Conservation (phyloP, 2,888 invertebrate genomes). For the Papilio elwesi region DNA sequence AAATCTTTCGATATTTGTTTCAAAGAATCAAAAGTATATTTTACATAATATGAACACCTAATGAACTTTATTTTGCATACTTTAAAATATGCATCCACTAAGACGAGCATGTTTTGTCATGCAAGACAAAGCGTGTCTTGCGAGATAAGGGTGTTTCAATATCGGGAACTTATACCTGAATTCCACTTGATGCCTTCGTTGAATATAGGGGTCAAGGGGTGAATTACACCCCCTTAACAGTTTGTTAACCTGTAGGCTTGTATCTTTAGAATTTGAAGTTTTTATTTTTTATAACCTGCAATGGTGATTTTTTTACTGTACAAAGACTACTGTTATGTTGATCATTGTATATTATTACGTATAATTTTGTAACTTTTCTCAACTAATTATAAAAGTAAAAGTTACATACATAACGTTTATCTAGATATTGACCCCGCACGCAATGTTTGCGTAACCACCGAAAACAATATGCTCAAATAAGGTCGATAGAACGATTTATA, state of each 20-base stretch:
- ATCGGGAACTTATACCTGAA: constrained; percentile 2
- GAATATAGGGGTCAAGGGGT: constrained; percentile 10
- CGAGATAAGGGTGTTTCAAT: not conserved
- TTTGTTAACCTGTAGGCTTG: not conserved
- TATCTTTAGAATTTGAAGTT: not conserved
- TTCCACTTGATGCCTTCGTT: not conserved
- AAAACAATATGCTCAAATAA: constrained; percentile 23
- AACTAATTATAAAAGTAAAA: constrained; percentile 14
- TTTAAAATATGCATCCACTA: constrained; percentile 10
- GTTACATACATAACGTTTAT: not conserved
- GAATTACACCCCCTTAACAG: not conserved
- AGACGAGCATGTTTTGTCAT: not conserved
- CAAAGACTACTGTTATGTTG: not conserved
- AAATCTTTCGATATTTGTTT: not conserved
- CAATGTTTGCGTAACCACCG: constrained; percentile 1
- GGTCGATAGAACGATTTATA: constrained; percentile 8
- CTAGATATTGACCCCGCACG: constrained; percentile 1
- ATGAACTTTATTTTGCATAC: not conserved
- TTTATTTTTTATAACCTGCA: not conserved
- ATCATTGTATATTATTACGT: not conserved
- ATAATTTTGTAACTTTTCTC: not conserved
- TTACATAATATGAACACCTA: not conserved
- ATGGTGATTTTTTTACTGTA: no score
- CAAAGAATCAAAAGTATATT: not conserved
- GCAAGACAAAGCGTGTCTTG: not conserved